Percentiles rank a stretch among this genome's conserved stretches.
phyloP scores from a whole-genome alignment of 1,140 invertebrate species.

The Atta texana region DNA sequence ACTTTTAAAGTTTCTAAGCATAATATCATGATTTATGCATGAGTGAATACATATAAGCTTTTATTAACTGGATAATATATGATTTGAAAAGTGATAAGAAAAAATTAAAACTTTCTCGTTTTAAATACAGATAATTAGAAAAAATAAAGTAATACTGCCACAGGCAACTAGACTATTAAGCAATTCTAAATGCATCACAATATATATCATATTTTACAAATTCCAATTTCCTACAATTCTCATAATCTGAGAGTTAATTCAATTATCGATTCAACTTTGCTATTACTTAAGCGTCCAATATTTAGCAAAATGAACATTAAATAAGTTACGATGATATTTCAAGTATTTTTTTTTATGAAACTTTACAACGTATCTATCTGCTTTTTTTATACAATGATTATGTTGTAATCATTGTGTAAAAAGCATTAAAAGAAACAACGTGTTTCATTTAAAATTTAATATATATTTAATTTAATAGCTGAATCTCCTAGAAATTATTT shows the following conservation, averaged over 20 bases:
- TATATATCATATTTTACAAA: no score
- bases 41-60: constrained; percentile 6
- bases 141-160: not conserved
- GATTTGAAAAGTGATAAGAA: not conserved
- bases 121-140: not conserved
- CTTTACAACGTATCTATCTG: not conserved
- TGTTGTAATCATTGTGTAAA: not conserved
- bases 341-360: not conserved
- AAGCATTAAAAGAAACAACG: not conserved
- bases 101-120: not conserved
- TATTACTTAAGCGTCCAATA: not conserved
- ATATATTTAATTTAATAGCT: not conserved
- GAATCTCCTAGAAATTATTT: constrained; percentile 10
- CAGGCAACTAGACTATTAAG: constrained; percentile 31
- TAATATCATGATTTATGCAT: not conserved
- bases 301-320: not conserved
- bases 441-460: not conserved
- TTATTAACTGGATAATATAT: not conserved
- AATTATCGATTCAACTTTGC: not conserved
- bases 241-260: not conserved
- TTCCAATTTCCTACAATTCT: not conserved
- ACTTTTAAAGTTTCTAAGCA: not conserved
- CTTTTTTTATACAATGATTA: no score
- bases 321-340: not conserved
- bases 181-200: not conserved